Base-by-base conservation (phyloP, 2,888 invertebrate species). In the Pyrrhia umbra region DNA sequence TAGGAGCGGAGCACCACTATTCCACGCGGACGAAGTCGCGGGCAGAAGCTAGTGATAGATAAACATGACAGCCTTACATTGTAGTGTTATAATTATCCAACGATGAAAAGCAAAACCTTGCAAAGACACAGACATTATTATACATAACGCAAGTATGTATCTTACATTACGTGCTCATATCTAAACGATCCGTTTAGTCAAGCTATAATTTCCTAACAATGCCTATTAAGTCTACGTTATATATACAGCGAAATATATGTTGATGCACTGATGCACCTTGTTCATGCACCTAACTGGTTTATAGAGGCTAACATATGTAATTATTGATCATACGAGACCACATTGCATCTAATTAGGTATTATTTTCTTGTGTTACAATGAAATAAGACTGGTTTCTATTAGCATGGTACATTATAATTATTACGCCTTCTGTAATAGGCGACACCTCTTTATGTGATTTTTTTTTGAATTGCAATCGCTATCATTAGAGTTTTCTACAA, bases 201-300 rank as follows among this genome's bases (percentile, higher is more conserved):
- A 70, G 54, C 73, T 51, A 59, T 74, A 61, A 59, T 74, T 64
- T 43, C n/a, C 40, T 51, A 45, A 59, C 59, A 64, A 72, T 68
- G 42, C 16, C 9, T 66, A 39, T 42, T 72, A 58, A 58, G 56
- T 68, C 46, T 54, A 27, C 45, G 49, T 39, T 62, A 61, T 62
- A 57, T 67, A 57, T 62, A 55, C 37, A 62, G 66, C 55, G 15
- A 55, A 64, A 65, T 65, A 68, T 46, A 67, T 67, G 42, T 18
- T 50, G 50, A 39, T 57, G 1, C 16, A 40, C 21, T 27, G n/a
- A 58, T 56, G 61, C 70, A 66, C 67, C 56, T 68, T 68, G 50
- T 42, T 42, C 23, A 37, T 45, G 20, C 43, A 59, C 23, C 39
- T 27, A 25, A 72, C 71, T 68, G 57, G 72, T 72, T 59, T 56